Conservation (phyloP, 2,797 vertebrate species). For the Echiichthys vipera region DNA sequence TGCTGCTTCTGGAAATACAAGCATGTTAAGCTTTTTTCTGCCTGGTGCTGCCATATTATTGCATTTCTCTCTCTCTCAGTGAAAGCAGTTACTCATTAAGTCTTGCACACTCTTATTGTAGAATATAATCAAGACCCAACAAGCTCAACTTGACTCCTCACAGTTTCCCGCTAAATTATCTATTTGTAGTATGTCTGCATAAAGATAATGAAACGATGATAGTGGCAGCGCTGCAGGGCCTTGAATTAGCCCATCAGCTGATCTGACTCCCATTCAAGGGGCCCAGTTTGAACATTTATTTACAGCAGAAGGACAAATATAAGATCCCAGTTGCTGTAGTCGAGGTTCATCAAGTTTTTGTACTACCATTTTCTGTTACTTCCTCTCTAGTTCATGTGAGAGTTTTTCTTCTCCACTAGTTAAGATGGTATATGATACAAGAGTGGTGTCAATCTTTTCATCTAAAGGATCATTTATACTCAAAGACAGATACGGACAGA, state of each 20-base stretch:
- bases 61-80: slow-evolving; percentile 35
- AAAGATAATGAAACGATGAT: slow-evolving; percentile 64
- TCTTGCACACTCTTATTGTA: slow-evolving; percentile 22
- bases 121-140: slow-evolving; percentile 35
- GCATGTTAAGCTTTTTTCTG: slow-evolving; percentile 52
- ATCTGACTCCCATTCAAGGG: slow-evolving; percentile 42
- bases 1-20: slow-evolving; percentile 52
- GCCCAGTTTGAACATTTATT: slow-evolving; percentile 45
- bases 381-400: too few relatives aligned
- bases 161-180: slow-evolving; percentile 31
- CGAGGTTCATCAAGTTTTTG: not conserved
- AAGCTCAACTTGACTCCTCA: slow-evolving; percentile 21
- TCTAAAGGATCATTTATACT: too few relatives aligned
- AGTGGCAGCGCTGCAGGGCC: slow-evolving; percentile 26
- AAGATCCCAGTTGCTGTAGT: not conserved
- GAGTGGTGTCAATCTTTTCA: not conserved
- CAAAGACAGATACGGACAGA: too few relatives aligned
- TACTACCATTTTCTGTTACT: not conserved
- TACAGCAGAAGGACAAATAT: slow-evolving; percentile 34
- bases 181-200: slow-evolving; percentile 44
- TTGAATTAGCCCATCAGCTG: slow-evolving; percentile 56
- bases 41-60: slow-evolving; percentile 34
- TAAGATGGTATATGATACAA: not conserved
- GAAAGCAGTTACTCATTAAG: slow-evolving; percentile 42
- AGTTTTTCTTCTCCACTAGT: too few relatives aligned